phyloP scores from a whole-genome alignment of 2,113 vertebrate species.

The Eptesicus fuscus region DNA sequence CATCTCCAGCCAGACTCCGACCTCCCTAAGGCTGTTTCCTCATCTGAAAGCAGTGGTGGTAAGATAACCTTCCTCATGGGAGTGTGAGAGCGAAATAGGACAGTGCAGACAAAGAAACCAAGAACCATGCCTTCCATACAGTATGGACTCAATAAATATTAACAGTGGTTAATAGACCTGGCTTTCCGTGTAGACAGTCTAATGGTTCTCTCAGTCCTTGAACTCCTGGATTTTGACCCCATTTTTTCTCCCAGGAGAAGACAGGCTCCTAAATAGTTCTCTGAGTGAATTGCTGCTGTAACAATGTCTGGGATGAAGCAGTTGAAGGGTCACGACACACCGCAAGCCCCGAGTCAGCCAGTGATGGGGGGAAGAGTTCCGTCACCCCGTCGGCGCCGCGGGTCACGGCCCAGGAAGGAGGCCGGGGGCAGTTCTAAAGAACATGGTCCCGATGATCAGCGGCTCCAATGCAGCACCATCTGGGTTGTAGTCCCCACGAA shows the following conservation, averaged over 20 bases:
- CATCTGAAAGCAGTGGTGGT: background rate
- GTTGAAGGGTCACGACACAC: background rate
- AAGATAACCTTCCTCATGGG: background rate
- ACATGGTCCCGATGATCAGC: background rate
- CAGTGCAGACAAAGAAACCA: background rate
- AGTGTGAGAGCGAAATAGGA: background rate
- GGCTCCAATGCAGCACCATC: background rate
- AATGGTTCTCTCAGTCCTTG: background rate
- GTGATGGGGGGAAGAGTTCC: no score
- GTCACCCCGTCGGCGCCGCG: accelerated
- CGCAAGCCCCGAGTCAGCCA: background rate
- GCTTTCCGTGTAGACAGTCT: background rate
- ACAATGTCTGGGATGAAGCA: background rate
- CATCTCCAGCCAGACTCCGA: background rate
- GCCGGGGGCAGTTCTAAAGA: background rate
- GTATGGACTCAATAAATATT: background rate
- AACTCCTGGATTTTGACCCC: background rate
- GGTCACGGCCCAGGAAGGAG: background rate
- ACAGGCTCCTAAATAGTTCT: background rate
- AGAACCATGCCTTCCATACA: background rate
- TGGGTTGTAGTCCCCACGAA: background rate
- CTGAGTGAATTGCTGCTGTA: background rate
- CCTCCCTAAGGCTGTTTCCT: background rate
- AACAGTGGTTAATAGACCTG: background rate
- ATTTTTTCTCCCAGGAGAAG: background rate